Evolutionary conservation across 2,113 vertebrate genomes (phyloP).

Genomic region (Peromyscus polionotus): DNA sequence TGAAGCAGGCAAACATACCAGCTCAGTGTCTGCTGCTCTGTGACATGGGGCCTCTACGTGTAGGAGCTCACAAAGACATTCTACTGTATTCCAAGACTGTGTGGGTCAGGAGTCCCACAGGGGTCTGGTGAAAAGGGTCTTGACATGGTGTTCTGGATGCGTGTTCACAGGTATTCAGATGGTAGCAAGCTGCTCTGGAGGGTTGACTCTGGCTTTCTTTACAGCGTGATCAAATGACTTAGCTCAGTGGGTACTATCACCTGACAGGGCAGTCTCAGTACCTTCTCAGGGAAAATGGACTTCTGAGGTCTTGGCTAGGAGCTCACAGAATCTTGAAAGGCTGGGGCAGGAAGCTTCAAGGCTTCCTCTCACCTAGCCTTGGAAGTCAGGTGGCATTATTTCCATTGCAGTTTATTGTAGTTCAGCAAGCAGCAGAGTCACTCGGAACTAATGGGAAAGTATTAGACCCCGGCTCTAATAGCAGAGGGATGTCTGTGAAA

Average conservation of each 20-base stretch:
- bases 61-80: rapidly evolving
- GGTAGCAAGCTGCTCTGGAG: neutral
- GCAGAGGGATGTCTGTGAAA: rapidly evolving
- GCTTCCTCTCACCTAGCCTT: neutral
- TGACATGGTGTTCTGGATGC: rapidly evolving
- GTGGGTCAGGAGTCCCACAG: neutral
- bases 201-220: rapidly evolving
- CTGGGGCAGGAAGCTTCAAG: rapidly evolving
- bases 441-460: neutral
- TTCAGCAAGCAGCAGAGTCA: too few species aligned
- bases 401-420: rapidly evolving
- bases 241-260: neutral
- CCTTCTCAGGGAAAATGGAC: rapidly evolving
- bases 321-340: neutral
- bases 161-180: rapidly evolving
- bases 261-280: neutral
- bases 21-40: rapidly evolving
- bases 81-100: rapidly evolving
- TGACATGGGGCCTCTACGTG: rapidly evolving
- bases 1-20: neutral
- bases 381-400: rapidly evolving
- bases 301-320: rapidly evolving
- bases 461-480: neutral
- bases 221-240: rapidly evolving
- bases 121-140: neutral